Conservation (phyloP, 2,113 vertebrate species). For the Platanista minor region DNA sequence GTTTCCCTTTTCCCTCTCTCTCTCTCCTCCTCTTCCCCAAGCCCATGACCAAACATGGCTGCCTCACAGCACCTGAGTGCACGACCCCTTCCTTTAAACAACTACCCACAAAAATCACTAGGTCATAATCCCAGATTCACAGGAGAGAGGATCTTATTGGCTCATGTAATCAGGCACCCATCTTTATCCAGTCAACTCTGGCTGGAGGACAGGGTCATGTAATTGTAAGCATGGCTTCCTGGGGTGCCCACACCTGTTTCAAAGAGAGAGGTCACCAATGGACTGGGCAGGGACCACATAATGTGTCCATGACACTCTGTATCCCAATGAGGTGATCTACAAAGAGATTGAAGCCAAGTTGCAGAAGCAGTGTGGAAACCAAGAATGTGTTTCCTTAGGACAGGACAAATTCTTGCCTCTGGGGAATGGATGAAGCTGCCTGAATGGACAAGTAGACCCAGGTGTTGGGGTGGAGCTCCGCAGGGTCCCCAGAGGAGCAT, state of each 20-base stretch:
- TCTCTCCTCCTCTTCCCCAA: neutral
- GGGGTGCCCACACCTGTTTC: neutral
- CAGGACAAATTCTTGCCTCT: rapidly evolving
- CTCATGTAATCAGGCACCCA: neutral
- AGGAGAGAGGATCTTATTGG: neutral
- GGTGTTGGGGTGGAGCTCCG: neutral
- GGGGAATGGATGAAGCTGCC: neutral
- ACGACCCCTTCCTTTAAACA: neutral
- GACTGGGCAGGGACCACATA: neutral
- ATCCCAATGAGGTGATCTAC: neutral
- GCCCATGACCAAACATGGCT: neutral
- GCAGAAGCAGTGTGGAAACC: neutral
- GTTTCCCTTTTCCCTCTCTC: neutral
- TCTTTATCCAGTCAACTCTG: neutral
- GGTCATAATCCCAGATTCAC: neutral
- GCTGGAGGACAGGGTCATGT: neutral
- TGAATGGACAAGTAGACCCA: neutral
- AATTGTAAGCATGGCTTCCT: neutral
- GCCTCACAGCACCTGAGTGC: neutral
- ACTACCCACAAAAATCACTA: neutral
- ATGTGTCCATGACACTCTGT: neutral
- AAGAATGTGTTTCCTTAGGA: neutral
- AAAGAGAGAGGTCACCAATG: neutral
- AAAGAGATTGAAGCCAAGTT: neutral
- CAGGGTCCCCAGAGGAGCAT: neutral